Evolutionary conservation across 2,797 vertebrate genomes (phyloP), one percentile per base, ranked within the genome.

Genomic region (Gymnopithys bicolor): DNA sequence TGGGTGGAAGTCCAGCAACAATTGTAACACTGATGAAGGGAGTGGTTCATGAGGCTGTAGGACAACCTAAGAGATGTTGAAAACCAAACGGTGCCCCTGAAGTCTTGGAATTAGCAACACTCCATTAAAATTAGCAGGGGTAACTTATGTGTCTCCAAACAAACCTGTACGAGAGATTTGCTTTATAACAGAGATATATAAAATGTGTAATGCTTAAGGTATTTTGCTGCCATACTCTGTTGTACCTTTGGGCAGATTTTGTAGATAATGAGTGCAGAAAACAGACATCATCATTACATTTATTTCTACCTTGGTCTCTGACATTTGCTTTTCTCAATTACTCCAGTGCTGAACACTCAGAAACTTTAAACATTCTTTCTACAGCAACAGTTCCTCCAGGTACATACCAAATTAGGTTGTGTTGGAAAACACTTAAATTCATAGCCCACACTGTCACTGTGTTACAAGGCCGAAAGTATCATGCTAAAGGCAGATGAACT

Each of bases 11-110:
- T 21, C 37, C 52, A 81, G 2, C 64, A 87, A 52, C 14, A 71
- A 52, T 3, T 33, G 0, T 39, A 68, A 64, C n/a, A 58, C 17
- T 2, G 13, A 76, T 33, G 35, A 84, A 90, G 6, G 4, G 13
- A n/a, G 13, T 52, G 55, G 6, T 76, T 84, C 55, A 37, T 2
- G 35, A 1, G 9, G 15, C 7, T 59, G 49, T 43, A 87, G 48
- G 35, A 66, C 55, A 76, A 79, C 43, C n/a, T 23, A 43, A 86
- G 67, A 93, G 66, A 71, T 19, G 21, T 1, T 73, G 58, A 59
- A 77, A 93, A 89, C n/a, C 13, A 91, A 91, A 89, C 2, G 9
- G 11, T 32, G 41, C 60, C 37, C 76, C 70, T 92, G 41, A 92
- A 80, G 32, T 56, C 62, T 51, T 55, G 70, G 39, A 32, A 89